Conservation (phyloP, 2,797 vertebrate genomes). For the Hybognathus amarus region DNA sequence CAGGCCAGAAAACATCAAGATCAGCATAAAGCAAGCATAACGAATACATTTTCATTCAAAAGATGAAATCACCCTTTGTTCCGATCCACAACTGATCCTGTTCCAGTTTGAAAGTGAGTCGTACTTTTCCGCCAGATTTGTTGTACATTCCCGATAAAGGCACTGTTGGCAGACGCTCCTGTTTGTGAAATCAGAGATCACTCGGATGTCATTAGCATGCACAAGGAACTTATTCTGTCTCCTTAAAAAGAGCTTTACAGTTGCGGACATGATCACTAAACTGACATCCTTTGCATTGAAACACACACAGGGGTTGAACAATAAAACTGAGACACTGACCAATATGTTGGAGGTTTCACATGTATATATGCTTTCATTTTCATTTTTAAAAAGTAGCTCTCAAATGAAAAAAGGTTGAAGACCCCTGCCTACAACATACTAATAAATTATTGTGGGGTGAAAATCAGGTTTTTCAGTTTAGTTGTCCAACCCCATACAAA, state of each 20-base stretch:
- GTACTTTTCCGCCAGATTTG: conserved; percentile 97
- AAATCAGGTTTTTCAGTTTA: not conserved
- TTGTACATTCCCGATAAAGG: conserved; percentile 99
- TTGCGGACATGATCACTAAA: not conserved
- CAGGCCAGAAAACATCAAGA: conserved; percentile 47
- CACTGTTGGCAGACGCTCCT: conserved; percentile 97
- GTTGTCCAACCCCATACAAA: not conserved
- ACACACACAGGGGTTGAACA: not conserved
- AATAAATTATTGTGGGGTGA: not conserved
- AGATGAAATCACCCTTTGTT: conserved; percentile 88
- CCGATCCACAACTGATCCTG: conserved; percentile 99
- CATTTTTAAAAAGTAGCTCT: no score
- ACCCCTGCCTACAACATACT: not conserved
- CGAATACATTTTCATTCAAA: conserved; percentile 3
- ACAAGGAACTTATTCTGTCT: conserved; percentile 47
- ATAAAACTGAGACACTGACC: not conserved
- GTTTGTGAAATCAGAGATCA: conserved; percentile 60
- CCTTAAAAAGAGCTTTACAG: not conserved
- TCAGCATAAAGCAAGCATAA: not conserved
- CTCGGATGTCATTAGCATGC: conserved; percentile 45
- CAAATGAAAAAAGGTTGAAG: no score
- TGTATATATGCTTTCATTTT: no score
- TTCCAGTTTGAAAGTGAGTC: conserved; percentile 98
- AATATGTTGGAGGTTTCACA: no score
- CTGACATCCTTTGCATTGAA: not conserved